These are phyloP conservation scores for Drosophila kambysellisi DNA, from an alignment of 2,888 invertebrate genomes.

Conservation along the genomic window DNA sequence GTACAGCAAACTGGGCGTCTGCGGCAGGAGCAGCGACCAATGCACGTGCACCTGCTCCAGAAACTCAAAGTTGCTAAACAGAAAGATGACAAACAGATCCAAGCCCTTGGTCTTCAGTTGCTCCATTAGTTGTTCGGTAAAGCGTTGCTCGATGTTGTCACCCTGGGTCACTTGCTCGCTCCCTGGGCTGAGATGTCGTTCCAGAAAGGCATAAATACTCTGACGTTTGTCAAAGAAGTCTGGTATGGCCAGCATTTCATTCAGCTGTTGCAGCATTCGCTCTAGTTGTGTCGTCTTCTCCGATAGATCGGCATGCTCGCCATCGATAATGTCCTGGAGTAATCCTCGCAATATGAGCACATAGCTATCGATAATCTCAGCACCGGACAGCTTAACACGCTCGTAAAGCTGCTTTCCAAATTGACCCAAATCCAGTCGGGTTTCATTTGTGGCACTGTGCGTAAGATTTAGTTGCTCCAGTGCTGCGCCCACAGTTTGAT, in stretches of 20 bases:
- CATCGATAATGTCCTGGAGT: constrained; percentile 73
- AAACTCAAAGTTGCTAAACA: constrained; percentile 82
- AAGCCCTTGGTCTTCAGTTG: constrained; percentile 75
- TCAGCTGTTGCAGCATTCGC: constrained; percentile 67
- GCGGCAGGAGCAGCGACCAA: constrained; percentile 67
- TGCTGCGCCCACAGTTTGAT: constrained; percentile 53
- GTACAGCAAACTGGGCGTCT: constrained; percentile 49
- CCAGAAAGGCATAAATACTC: constrained; percentile 74
- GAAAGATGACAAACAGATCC: constrained; percentile 77
- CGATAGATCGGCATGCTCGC: constrained; percentile 44
- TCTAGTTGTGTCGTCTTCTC: constrained; percentile 47
- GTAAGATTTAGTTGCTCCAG: constrained; percentile 46
- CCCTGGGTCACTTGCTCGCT: constrained; percentile 57
- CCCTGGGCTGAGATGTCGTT: constrained; percentile 61
- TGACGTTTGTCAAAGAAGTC: constrained; percentile 80
- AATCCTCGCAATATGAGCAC: constrained; percentile 67
- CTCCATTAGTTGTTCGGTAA: constrained; percentile 62
- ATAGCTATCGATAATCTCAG: constrained; percentile 80
- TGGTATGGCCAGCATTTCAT: constrained; percentile 57
- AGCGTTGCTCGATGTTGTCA: constrained; percentile 47
- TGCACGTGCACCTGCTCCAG: constrained; percentile 75
- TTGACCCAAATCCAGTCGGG: constrained; percentile 47
- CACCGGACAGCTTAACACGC: constrained; percentile 67
- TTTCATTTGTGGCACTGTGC: constrained; percentile 6
- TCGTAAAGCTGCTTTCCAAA: constrained; percentile 72